A percentile compares a stretch with the other conserved stretches of the same genome.
Conservation (phyloP, 2,113 vertebrate species). For the Delphinus delphis region DNA sequence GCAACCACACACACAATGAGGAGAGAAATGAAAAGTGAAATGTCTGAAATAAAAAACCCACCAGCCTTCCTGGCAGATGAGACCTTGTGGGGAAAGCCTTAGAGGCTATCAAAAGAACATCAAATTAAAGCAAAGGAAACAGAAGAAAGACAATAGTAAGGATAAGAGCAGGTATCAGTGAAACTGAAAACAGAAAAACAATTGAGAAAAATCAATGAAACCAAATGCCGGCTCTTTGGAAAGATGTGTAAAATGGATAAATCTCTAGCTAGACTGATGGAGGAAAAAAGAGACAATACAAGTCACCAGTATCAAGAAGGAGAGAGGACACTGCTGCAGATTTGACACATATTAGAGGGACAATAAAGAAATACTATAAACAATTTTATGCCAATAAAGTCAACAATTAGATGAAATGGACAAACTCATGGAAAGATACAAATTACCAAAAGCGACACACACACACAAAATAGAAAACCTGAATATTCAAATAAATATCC, state of each 20-base stretch:
- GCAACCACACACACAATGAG: not conserved
- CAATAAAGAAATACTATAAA: not conserved
- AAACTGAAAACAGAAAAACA: not conserved
- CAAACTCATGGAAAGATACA: not conserved
- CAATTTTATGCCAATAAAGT: not conserved
- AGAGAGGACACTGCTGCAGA: not conserved
- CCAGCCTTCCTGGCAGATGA: not conserved
- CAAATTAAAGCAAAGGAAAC: not conserved
- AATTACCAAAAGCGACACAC: not conserved
- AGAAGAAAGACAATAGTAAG: not conserved
- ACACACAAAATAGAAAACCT: not conserved
- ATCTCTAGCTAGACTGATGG: not conserved
- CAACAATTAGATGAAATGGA: not conserved
- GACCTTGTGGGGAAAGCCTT: not conserved
- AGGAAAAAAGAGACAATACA: not conserved
- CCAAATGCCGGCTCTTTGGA: not conserved
- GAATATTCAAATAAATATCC: not conserved
- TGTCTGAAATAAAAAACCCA: not conserved
- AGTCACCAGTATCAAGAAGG: not conserved
- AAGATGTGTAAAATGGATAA: not conserved
- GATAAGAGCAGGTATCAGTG: accelerated
- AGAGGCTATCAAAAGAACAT: not conserved
- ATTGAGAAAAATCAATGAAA: not conserved
- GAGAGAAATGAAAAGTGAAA: not conserved
- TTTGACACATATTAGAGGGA: not conserved